Base-by-base conservation (phyloP, 1,140 invertebrate species). In the Pteromalus puparum region DNA sequence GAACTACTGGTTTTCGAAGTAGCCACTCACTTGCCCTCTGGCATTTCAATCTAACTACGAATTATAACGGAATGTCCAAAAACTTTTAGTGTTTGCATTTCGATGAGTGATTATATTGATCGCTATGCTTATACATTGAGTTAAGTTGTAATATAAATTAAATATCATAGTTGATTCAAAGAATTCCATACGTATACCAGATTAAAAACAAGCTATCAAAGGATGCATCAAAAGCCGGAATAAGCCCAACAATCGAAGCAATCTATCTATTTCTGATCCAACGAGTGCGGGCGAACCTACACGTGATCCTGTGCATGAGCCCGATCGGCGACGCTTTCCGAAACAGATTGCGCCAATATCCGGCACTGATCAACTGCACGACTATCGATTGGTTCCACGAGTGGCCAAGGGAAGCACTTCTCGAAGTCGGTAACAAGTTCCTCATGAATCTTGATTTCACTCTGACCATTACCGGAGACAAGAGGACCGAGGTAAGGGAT, bases 321-420 rank as follows among this genome's bases (percentile, higher is more conserved):
- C 97, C 97, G 7, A 96, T 97, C 85, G 97, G 97, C 28, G 96
- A 97, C 72, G 92, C 93, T 86, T 96, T 95, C 90, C 95, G 97
- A 89, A 96, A 96, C 88, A 95, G 96, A 85, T 95, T 98, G 86
- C 94, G 97, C 68, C 97, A 97, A 92, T 98, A 97, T 93, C 97
- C 97, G 38, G 95, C 96, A 9, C 92, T 98, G 86, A 95, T 98
- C 68, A 98, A 97, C 92, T 96, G 95, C 87, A 97, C 97, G 5
- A 98, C 97, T 7, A 97, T 97, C 46, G 97, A 98, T 92, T 98
- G 97, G 97, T 97, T 97, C 90, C 94, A 95, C 88, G 96, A 97
- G 89, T 98, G 97, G 97, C 97, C 97, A 0, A 94, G 95, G 81
- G 96, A 97, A 90, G 97, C 97, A n/a, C 92, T 98, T 24, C 92